phyloP scores from a whole-genome alignment of 1,140 invertebrate genomes.

The Brachionus paranguensis region DNA sequence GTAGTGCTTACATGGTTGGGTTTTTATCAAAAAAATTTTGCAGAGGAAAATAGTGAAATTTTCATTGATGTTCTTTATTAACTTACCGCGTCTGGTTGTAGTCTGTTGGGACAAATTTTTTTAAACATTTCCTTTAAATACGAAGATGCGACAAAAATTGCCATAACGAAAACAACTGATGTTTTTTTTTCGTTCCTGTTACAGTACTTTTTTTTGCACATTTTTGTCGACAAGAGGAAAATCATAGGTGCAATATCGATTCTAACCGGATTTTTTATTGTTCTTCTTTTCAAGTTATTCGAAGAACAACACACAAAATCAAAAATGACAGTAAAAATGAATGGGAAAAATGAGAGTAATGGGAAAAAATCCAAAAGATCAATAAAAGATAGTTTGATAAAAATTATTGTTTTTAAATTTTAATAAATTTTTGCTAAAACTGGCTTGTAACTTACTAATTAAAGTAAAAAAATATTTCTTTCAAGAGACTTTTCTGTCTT shows the following conservation, averaged over 20 bases:
- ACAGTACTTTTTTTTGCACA: constrained; percentile 9
- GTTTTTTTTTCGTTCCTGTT: constrained; percentile 27
- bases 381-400: background rate
- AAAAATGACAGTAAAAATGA: background rate
- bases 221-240: background rate
- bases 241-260: background rate
- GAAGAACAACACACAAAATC: background rate
- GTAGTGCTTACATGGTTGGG: background rate
- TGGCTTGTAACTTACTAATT: too few relatives aligned
- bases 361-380: background rate
- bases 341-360: background rate
- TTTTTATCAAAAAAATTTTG: background rate
- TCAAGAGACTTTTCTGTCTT: too few relatives aligned
- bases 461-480: too few relatives aligned
- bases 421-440: background rate
- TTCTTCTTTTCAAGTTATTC: background rate
- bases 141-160: constrained; percentile 37
- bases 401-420: constrained; percentile 23
- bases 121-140: constrained; percentile 17
- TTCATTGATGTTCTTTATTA: constrained; percentile 25
- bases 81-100: background rate
- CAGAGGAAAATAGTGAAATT: background rate
- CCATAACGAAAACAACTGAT: constrained; percentile 24
- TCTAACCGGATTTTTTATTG: background rate
- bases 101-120: constrained; percentile 15